Base-by-base conservation (phyloP, 30 jellyfish, hydroid and myxozoan species). In the Chironex yamaguchii region DNA sequence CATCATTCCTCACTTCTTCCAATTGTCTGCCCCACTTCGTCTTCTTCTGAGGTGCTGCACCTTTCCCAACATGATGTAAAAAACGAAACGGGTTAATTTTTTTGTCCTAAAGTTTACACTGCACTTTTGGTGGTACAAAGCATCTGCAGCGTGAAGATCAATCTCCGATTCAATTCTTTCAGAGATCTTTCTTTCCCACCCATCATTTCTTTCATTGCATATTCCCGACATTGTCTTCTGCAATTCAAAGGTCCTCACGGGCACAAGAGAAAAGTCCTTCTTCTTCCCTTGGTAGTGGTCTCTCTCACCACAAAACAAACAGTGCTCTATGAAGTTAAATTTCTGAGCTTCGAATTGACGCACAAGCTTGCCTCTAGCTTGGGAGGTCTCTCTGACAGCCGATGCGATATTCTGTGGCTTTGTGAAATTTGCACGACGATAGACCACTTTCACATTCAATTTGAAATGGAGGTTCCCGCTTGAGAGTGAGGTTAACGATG, bases 101-200 rank as follows among this genome's bases (percentile, higher is more conserved):
- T 52, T 31, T 54, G 90, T 79, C 53, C 90, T 29, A 79, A 58
- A 79, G 75, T 79, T 28, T 62, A 79, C 90, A 79, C 84, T 62
- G 54, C 90, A 58, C 62, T 12, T 9, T 48, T 48, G 62, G 24
- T 58, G 73, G 69, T 79, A 62, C 69, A 79, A 22, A 29, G 90
- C 69, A 33, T 79, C 90, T 54, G 83, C 90, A 29, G 85, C 86
- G 50, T 52, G 90, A 4, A 79, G 76, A 34, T 79, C 90, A 27
- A 53, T 54, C 6, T 62, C 90, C 53, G 51, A 53, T 52, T 53
- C 65, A 20, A 54, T 33, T 30, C 86, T 79, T 22, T 52, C 83
- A 36, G 52, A 23, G 20, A 62, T 70, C 50, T 53, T 79, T 34
- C 54, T 54, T 54, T 69, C 71, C 90, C 90, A 79, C 22, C 35